Percentiles rank a stretch among this genome's conserved stretches.
Conservation (phyloP, 2,888 invertebrate genomes). For the Cybosia mesomella region DNA sequence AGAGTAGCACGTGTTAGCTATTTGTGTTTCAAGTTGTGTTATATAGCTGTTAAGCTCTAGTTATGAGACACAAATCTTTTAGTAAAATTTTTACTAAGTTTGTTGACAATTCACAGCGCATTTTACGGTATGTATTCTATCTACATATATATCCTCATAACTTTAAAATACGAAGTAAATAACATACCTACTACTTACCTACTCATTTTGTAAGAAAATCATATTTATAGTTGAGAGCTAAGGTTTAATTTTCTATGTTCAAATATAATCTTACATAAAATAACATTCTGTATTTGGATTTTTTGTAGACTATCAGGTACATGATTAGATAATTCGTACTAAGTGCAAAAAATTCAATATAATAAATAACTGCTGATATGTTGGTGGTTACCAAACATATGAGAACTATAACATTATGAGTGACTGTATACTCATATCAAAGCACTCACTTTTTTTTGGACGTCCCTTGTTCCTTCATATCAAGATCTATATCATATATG, state of each 20-base stretch:
- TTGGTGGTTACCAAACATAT: neutral
- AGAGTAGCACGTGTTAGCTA: neutral
- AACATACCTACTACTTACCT: too few relatives aligned
- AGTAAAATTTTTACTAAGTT: neutral
- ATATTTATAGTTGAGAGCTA: neutral
- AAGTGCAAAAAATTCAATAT: too few relatives aligned
- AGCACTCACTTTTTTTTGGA: neutral
- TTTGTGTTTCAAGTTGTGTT: neutral
- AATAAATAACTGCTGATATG: neutral
- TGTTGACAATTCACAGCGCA: neutral
- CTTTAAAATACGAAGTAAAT: neutral
- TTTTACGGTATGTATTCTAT: slow-evolving; percentile 10
- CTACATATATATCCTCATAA: neutral
- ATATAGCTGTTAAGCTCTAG: neutral
- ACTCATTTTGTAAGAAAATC: neutral
- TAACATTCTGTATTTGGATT: too few relatives aligned
- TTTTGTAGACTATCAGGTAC: too few relatives aligned
- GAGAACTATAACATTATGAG: too few relatives aligned
- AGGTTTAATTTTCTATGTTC: too few relatives aligned
- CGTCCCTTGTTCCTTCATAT: neutral
- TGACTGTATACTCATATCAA: too few relatives aligned
- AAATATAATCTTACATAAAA: too few relatives aligned
- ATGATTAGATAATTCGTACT: too few relatives aligned
- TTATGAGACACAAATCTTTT: slow-evolving; percentile 5
- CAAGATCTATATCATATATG: neutral